Percentiles rank a stretch among this genome's conserved stretches.
These are phyloP conservation scores for Hemicrepidius hirtus DNA, from an alignment of 2,888 invertebrate species.

Conservation along the genomic window DNA sequence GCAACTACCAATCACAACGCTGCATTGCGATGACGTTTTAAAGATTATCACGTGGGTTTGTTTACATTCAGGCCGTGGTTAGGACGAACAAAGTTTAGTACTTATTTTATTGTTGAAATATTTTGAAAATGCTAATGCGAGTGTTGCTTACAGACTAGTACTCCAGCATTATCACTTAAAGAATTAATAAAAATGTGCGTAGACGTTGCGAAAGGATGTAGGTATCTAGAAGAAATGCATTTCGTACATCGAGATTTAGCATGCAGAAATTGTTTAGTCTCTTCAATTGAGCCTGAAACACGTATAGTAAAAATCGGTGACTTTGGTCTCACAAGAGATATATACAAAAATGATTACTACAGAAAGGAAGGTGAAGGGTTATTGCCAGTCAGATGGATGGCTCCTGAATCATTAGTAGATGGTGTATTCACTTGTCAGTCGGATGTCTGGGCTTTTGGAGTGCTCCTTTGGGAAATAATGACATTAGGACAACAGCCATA, in stretches of 20 bases:
- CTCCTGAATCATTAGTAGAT: constrained; percentile 96
- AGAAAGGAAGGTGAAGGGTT: constrained; percentile 94
- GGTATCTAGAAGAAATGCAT: constrained; percentile 96
- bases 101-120: not conserved
- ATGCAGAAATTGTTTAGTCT: constrained; percentile 95
- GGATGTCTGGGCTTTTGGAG: constrained; percentile 97
- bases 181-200: constrained; percentile 95
- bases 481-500: constrained; percentile 98
- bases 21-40: no score
- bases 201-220: constrained; percentile 96
- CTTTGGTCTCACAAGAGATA: constrained; percentile 96
- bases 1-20: no score
- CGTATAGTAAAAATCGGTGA: constrained; percentile 97
- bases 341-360: constrained; percentile 98
- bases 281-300: constrained; percentile 78
- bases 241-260: constrained; percentile 98
- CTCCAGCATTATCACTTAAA: constrained; percentile 82
- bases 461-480: constrained; percentile 97
- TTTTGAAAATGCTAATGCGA: not conserved
- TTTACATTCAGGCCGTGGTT: no score
- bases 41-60: no score
- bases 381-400: constrained; percentile 98
- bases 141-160: constrained; percentile 73
- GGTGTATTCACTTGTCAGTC: constrained; percentile 97
- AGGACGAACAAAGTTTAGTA: no score